Evolutionary conservation across 2,888 invertebrate genomes (phyloP), one percentile per base, ranked within the genome.

Genomic region (Amorpha juglandis): DNA sequence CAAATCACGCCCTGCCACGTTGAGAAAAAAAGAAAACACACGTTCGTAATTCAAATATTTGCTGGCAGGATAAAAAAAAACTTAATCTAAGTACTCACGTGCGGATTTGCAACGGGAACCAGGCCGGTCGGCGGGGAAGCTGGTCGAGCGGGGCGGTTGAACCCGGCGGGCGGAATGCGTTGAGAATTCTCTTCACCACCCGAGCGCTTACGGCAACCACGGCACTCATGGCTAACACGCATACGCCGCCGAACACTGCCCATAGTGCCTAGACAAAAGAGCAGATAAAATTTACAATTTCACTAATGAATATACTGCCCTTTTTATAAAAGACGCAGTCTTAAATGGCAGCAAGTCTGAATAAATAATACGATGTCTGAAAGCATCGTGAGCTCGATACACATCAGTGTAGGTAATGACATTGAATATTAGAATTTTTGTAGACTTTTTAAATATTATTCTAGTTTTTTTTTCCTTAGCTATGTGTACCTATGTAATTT

Each of bases 21-120:
- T n/a, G n/a, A n/a, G n/a, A n/a, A n/a, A n/a, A n/a, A n/a, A n/a
- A n/a, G n/a, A 27, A 27, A 3, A 27, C 27, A 48, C 16, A 48
- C 48, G 16, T 48, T n/a, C 48, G 48, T 3, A 48, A 48, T 48
- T 48, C 7, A 16, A 48, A 48, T 16, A 16, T 47, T 16, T 48
- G 16, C 16, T 48, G n/a, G 27, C 9, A 19, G n/a, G 14, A 21
- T 33, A 0, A 14, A 14, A 16, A 16, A 9, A 42, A 65, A 63
- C 51, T 68, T 69, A 74, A 70, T 64, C 70, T 78, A 76, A 12
- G 68, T 81, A 91, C 91, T 92, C 78, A 91, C 91, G 81, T 72
- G 65, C 80, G 82, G 67, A 79, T 70, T 75, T 81, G 84, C 68
- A 88, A 63, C 67, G 88, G 81, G 71, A 90, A 83, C 92, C 92